Evolutionary conservation across 2,113 vertebrate species (phyloP), one percentile per base, ranked within the genome.

Genomic region (Myotis davidii): DNA sequence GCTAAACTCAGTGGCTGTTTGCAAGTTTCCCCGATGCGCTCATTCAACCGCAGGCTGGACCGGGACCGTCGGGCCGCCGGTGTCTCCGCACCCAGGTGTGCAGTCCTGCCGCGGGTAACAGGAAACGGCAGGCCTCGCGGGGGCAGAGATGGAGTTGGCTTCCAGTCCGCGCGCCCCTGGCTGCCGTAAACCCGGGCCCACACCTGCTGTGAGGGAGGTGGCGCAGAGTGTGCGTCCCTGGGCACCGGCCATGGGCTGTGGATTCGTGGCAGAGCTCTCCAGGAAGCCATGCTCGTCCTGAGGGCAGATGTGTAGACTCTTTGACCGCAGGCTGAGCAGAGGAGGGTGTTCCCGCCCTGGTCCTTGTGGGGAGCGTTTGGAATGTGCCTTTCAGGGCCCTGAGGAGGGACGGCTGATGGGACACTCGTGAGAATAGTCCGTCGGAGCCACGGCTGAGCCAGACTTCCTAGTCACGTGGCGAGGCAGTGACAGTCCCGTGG

Each of bases 31-130:
- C 91, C 0, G n/a, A 23, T 2, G 65, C 6, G 54, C 18, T 54
- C n/a, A 5, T 52, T 12, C 16, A 13, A 81, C 18, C 67, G 5
- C 18, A 2, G 69, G 85, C 50, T 2, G 67, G 77, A 50, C 3
- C 42, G 1, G 0, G 65, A 29, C n/a, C 0, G 21, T 25, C 21
- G 3, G 48, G 3, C 1, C 11, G 0, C 7, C 27, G 0, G 77
- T 13, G 27, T 20, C 82, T 64, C 39, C 8, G 34, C n/a, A 1
- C 34, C 34, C 12, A 0, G 64, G 6, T 3, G 42, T 13, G 29
- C 25, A 6, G 5, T 4, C 34, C 67, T 34, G 39, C 48, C 12
- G 34, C 64, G 16, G 67, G 0, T 27, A 32, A 21, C 37, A 13
- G 72, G 4, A 6, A 13, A 5, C 2, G 21, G 61, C 27, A 7